Base-by-base conservation (phyloP, 2,797 vertebrate species). In the Hipposideros larvatus region DNA sequence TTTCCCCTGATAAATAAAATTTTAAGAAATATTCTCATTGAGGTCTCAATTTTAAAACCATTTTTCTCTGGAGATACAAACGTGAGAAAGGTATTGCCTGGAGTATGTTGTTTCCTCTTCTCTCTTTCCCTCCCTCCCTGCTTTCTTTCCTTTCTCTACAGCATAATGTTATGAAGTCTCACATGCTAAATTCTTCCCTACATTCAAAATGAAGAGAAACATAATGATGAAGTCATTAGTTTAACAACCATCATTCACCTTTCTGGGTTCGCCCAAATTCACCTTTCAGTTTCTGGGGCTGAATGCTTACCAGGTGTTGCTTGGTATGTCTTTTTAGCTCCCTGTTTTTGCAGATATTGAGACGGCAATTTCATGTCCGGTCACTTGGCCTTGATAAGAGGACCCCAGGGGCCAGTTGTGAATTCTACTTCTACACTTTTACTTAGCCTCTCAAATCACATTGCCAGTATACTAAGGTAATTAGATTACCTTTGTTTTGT, bases 401-500 rank as follows among this genome's bases (percentile, higher is more conserved):
- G 68, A 63, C 19, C 7, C 11, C 55, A 86, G 51, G 41, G 37
- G 51, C 26, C 51, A 41, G 24, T 48, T 31, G 28, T 34, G 55
- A 82, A 24, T 84, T 94, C 24, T 53, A 14, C 24, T 77, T 83
- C 88, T 57, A 41, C n/a, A 14, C 1, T 70, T 46, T 70, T 63
- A 78, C 59, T 71, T 77, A 83, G 75, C 18, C 11, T 28, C 71
- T 83, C 51, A 46, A 90, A 22, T 2, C 2, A 14, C 48, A 66
- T 43, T 24, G n/a, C 26, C 21, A 87, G 11, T n/a, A 16, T 86
- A 77, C 13, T 86, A 77, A 61, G 71, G 28, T 68, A 65, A 88
- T 93, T 66, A 53, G 28, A 57, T 51, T 73, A 41, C 28, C 28
- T 84, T 43, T 61, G 55, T 63, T 95, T 88, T 79, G 37, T 91